Base-by-base conservation (phyloP, 1,140 invertebrate species). In the Muscidifurax raptorellus region DNA sequence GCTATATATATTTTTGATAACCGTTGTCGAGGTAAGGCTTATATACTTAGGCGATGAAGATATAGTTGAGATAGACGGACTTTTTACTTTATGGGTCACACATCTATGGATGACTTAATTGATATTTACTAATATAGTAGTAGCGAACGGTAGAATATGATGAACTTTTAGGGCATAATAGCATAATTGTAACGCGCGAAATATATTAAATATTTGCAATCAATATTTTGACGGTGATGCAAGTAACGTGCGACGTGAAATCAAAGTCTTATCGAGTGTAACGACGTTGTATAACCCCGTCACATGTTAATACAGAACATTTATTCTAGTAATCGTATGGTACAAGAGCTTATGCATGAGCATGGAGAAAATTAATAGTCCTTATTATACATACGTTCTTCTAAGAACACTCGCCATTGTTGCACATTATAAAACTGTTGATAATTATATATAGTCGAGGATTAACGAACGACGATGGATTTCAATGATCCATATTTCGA, bases 401-500 rank as follows among this genome's bases (percentile, higher is more conserved):
- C n/a, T 32, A 5, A 72, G 36, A 72, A 72, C 7, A 28, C 66
- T 67, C 10, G 9, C 27, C 71, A 30, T 52, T 47, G n/a, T 30
- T 32, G 36, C n/a, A 81, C 36, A 10, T 40, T 40, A 59, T n/a
- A 59, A 69, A 81, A 81, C 15, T 72, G 15, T 47, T 72, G 27
- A 72, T 81, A n/a, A n/a, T n/a, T n/a, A n/a, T n/a, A n/a, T n/a
- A n/a, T 81, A 71, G 36, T 22, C 22, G 69, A 28, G 25, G 44
- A 9, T 5, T 18, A 59, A 59, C 18, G 52, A 71, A 80, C 7
- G 22, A 71, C 1, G 66, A 44, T 52, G 40, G n/a, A 71, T 81
- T n/a, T 18, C 28, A 72, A 80, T 72, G 44, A 81, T 71, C 40
- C 67, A 59, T 72, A 81, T 71, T 80, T 81, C n/a, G 44, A 81